A percentile compares a stretch with the other conserved stretches of the same genome.
Evolutionary conservation across 2,113 vertebrate genomes (phyloP).

Genomic region (Cromileptes altivelis): DNA sequence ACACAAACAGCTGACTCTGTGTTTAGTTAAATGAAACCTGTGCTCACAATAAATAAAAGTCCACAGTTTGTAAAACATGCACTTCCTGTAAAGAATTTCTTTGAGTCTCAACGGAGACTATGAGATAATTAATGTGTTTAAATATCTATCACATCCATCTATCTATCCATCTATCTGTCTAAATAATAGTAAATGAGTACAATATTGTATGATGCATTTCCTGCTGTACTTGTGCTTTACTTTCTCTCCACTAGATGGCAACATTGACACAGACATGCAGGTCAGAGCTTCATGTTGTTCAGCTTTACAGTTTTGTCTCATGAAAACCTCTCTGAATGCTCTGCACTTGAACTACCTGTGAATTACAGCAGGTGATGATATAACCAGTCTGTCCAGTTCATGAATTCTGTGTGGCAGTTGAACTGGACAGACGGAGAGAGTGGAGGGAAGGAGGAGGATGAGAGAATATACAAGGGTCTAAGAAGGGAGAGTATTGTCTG

Average conservation of each 20-base stretch:
- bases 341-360: neutral
- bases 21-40: neutral
- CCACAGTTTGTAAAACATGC: neutral
- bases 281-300: neutral
- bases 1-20: neutral
- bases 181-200: too few species aligned
- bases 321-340: neutral
- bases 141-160: too few species aligned
- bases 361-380: neutral
- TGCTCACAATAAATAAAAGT: neutral
- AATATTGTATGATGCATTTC: too few species aligned
- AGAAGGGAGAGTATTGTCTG: neutral
- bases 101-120: too few species aligned
- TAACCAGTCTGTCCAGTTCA: neutral
- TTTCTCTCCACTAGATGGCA: constrained; percentile 65
- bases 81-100: too few species aligned
- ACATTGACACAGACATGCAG: constrained; percentile 29
- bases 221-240: neutral
- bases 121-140: too few species aligned
- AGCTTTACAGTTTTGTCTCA: neutral
- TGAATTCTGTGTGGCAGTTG: neutral
- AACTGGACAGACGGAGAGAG: neutral
- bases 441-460: neutral
- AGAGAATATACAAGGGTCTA: neutral
- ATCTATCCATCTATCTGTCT: too few species aligned